These are phyloP conservation scores for Harpalus rufipes DNA, from an alignment of 2,888 invertebrate species.

Conservation along the genomic window DNA sequence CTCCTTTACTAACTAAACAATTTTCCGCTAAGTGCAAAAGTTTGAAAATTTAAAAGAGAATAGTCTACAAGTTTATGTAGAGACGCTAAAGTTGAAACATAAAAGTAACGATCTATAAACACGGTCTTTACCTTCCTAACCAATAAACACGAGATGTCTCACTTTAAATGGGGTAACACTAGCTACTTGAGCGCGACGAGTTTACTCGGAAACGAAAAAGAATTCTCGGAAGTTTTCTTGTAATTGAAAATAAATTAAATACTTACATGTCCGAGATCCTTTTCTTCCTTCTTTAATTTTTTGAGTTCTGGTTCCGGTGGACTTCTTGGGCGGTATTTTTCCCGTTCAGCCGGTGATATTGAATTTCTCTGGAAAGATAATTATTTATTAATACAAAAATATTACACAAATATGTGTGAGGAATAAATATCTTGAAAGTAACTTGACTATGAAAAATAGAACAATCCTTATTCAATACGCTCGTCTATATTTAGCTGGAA, in stretches of 20 bases:
- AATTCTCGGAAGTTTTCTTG: conserved; percentile 14
- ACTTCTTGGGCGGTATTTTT: conserved; percentile 90
- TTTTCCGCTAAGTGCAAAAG: conserved; percentile 41
- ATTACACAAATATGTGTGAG: too few relatives aligned
- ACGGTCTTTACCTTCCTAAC: conserved; percentile 57
- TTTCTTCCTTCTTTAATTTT: conserved; percentile 91
- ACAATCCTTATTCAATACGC: background rate
- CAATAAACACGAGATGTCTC: conserved; percentile 58
- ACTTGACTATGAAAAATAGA: background rate
- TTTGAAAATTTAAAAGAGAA: conserved; percentile 55
- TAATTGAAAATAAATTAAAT: conserved; percentile 69
- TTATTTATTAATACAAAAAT: conserved; percentile 8
- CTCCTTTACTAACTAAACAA: conserved; percentile 29
- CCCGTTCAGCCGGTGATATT: conserved; percentile 89
- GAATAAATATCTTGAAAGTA: too few relatives aligned
- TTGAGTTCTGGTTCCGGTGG: conserved; percentile 88
- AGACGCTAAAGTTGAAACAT: conserved; percentile 46
- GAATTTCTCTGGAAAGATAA: conserved; percentile 83
- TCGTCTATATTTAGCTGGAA: background rate
- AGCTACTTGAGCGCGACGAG: background rate
- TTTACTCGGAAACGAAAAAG: conserved; percentile 23
- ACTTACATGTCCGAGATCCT: conserved; percentile 89
- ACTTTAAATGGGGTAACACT: conserved; percentile 30
- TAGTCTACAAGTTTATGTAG: conserved; percentile 44
- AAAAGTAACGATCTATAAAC: conserved; percentile 61